Evolutionary conservation across 2,888 invertebrate species (phyloP).

Genomic region (Lepidochrysops patricia): DNA sequence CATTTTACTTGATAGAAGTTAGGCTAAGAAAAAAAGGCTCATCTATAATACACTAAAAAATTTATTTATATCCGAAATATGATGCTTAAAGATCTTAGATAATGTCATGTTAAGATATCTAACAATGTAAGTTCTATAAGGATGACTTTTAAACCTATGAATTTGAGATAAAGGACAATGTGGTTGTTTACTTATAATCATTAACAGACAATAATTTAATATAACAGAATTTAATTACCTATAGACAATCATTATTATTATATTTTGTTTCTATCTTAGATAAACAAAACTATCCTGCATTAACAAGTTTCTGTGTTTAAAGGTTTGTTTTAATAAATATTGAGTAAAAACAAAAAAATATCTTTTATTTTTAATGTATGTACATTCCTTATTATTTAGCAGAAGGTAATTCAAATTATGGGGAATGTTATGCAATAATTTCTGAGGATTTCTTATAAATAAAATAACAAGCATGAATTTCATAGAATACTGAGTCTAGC

Average conservation of each 20-base stretch:
- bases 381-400: constrained; percentile 57
- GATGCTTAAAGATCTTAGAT: constrained; percentile 10
- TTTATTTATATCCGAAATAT: constrained; percentile 2
- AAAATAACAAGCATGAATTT: constrained; percentile 11
- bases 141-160: not conserved
- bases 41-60: constrained; percentile 1
- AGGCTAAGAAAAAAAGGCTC: not conserved
- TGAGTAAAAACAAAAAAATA: constrained; percentile 28
- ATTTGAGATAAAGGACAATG: not conserved
- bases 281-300: not conserved
- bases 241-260: not conserved
- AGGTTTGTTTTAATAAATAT: not conserved
- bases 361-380: constrained; percentile 57
- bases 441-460: not conserved
- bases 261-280: not conserved
- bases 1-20: not conserved
- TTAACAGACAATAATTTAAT: not conserved
- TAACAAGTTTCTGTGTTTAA: not conserved
- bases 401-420: constrained; percentile 31
- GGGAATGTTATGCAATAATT: constrained; percentile 57
- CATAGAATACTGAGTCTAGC: constrained; percentile 28
- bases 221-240: constrained; percentile 7
- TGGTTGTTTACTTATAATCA: not conserved
- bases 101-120: constrained; percentile 5
- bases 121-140: constrained; percentile 7